A percentile compares a stretch with the other conserved stretches of the same genome.
These are phyloP conservation scores for Betta splendens DNA, from an alignment of 2,797 vertebrate species.

Conservation along the genomic window DNA sequence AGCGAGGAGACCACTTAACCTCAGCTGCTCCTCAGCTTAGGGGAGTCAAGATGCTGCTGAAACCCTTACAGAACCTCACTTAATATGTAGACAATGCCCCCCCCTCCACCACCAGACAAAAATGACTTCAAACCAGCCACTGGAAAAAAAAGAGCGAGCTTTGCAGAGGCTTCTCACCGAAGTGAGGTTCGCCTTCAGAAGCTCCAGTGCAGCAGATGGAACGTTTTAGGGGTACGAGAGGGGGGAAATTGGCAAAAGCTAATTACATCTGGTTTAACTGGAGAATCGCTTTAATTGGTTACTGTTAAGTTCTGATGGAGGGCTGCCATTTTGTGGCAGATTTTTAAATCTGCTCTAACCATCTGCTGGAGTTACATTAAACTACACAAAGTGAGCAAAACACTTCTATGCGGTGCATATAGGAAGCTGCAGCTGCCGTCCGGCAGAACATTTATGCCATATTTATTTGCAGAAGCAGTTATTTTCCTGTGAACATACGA, in stretches of 20 bases:
- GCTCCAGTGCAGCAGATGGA: conserved; percentile 63
- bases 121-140: conserved; percentile 69
- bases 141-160: conserved; percentile 37
- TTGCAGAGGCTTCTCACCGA: conserved; percentile 53
- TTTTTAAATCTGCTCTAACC: conserved; percentile 64
- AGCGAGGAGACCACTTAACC: conserved; percentile 85
- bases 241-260: conserved; percentile 57
- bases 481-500: not conserved
- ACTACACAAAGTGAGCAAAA: conserved; percentile 40
- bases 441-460: not conserved
- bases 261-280: conserved; percentile 67
- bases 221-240: conserved; percentile 53
- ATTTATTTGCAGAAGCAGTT: not conserved
- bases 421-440: not conserved
- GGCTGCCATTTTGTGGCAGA: conserved; percentile 54
- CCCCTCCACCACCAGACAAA: conserved; percentile 58
- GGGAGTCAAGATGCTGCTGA: conserved; percentile 84
- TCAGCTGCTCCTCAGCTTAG: conserved; percentile 84
- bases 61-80: conserved; percentile 79
- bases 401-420: not conserved
- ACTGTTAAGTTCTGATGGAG: conserved; percentile 60
- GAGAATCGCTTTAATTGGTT: conserved; percentile 64
- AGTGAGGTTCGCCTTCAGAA: conserved; percentile 65
- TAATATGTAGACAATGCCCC: conserved; percentile 81
- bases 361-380: conserved; percentile 58